A percentile compares a stretch with the other conserved stretches of the same genome.
phyloP scores from a whole-genome alignment of 1,140 invertebrate genomes.

The Pseudomyrmex gracilis region DNA sequence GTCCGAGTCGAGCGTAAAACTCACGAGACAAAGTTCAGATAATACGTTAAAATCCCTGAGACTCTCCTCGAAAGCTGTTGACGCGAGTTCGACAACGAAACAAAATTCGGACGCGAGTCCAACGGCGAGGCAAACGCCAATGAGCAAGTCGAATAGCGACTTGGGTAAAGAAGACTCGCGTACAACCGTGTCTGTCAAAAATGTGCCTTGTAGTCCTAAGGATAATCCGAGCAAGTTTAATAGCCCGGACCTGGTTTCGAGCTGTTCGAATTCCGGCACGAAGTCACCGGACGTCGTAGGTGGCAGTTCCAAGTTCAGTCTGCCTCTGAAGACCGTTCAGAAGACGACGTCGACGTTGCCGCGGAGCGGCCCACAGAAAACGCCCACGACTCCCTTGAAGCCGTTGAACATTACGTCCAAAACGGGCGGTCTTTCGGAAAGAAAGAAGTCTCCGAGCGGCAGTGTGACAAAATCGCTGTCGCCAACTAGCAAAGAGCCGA shows the following conservation, averaged over 20 bases:
- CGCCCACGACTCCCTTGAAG: constrained; percentile 73
- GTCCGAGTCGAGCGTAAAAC: constrained; percentile 52
- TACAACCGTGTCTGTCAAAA: constrained; percentile 71
- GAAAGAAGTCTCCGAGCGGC: constrained; percentile 77
- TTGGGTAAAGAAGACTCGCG: constrained; percentile 60
- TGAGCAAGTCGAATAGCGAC: constrained; percentile 65
- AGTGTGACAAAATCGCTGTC: constrained; percentile 75
- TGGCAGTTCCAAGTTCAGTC: constrained; percentile 70
- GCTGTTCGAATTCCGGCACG: constrained; percentile 85
- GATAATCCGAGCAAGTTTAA: constrained; percentile 82
- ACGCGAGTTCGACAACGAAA: constrained; percentile 58
- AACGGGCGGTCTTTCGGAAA: constrained; percentile 73
- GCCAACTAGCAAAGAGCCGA: constrained; percentile 58
- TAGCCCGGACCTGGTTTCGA: constrained; percentile 90
- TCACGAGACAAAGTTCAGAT: constrained; percentile 68
- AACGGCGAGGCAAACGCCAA: neutral
- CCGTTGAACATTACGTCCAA: constrained; percentile 73
- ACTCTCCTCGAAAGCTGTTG: constrained; percentile 52
- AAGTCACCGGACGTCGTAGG: constrained; percentile 88
- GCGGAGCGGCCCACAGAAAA: constrained; percentile 59
- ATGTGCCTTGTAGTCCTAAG: constrained; percentile 78
- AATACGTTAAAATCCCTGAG: constrained; percentile 55
- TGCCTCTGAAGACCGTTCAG: constrained; percentile 61
- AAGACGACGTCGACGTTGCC: constrained; percentile 65
- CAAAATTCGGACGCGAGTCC: constrained; percentile 26